phyloP scores from a whole-genome alignment of 1,140 invertebrate species.

The Euschistus heros region DNA sequence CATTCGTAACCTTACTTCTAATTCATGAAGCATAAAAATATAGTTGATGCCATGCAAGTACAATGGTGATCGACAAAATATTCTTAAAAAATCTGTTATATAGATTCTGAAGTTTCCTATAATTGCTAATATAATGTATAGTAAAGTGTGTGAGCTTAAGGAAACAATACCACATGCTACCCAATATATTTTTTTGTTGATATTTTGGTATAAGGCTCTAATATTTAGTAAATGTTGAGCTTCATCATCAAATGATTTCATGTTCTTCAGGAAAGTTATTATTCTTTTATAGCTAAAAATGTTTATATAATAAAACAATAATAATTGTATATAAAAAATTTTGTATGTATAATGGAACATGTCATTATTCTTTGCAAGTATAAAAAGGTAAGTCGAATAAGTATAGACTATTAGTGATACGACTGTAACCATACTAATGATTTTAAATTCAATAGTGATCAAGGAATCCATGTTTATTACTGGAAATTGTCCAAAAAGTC shows the following conservation, averaged over 20 bases:
- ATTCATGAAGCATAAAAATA: conserved; percentile 4
- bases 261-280: neutral
- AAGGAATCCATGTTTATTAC: neutral
- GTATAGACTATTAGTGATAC: neutral
- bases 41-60: neutral
- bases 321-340: neutral
- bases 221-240: neutral
- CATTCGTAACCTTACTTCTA: neutral
- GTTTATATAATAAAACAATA: neutral
- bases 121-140: neutral
- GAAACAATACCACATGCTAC: neutral
- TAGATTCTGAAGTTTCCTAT: neutral
- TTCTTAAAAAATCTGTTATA: neutral
- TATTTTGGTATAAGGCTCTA: neutral
- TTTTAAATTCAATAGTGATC: neutral
- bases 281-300: neutral
- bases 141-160: neutral
- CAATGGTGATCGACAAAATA: neutral
- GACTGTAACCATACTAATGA: neutral
- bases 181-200: neutral
- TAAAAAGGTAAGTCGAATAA: neutral
- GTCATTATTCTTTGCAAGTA: neutral
- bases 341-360: neutral
- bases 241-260: neutral
- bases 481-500: neutral